phyloP scores from a whole-genome alignment of 2,797 vertebrate species.

The Thamnophis elegans region DNA sequence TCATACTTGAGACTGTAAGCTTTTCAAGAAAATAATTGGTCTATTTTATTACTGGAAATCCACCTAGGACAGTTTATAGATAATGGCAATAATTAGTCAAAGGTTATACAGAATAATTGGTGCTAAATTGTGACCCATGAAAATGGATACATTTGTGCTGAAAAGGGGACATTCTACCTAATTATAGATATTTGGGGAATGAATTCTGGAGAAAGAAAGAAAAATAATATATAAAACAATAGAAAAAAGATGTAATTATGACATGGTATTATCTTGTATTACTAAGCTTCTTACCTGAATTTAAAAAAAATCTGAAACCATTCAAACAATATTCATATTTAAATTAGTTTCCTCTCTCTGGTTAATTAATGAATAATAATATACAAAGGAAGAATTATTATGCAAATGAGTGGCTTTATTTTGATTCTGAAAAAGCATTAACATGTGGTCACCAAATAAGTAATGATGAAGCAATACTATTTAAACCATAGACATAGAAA shows the following conservation, averaged over 20 bases:
- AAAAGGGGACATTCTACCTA: background rate
- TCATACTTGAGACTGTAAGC: background rate
- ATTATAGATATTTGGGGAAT: background rate
- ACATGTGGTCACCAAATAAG: background rate
- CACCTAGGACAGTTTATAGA: background rate
- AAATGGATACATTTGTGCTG: background rate
- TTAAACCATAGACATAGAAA: constrained; percentile 10
- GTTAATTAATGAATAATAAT: background rate
- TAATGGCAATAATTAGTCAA: background rate
- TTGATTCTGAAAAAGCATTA: background rate
- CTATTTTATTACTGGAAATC: background rate
- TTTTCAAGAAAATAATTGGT: background rate
- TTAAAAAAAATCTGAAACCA: background rate
- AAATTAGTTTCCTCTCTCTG: background rate
- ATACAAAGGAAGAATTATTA: background rate
- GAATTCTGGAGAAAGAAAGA: background rate
- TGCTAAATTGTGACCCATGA: background rate
- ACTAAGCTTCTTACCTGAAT: background rate
- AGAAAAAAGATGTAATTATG: background rate
- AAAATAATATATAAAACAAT: background rate
- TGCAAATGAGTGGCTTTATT: background rate
- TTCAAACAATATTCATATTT: background rate
- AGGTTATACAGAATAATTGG: background rate
- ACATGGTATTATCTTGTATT: background rate
- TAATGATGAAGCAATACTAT: background rate